phyloP scores from a whole-genome alignment of 2,113 vertebrate genomes.

The Carassius auratus region DNA sequence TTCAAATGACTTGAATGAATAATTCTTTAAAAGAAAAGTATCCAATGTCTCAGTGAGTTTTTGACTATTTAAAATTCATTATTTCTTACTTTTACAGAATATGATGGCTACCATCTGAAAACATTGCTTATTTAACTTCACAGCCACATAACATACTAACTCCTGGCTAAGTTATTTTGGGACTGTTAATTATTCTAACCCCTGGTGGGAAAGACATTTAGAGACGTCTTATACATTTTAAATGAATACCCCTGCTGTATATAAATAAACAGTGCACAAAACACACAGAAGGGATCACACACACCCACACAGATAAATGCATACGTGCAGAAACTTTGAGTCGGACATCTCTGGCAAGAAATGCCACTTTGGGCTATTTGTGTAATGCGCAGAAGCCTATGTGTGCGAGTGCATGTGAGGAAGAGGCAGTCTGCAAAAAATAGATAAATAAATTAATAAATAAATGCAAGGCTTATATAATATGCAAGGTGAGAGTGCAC shows the following conservation, averaged over 20 bases:
- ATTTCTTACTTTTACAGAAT: neutral
- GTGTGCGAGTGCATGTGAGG: slow-evolving; percentile 18
- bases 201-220: neutral
- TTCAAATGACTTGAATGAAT: neutral
- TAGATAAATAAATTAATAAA: slow-evolving; percentile 34
- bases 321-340: slow-evolving; percentile 4
- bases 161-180: neutral
- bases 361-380: slow-evolving; percentile 36
- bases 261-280: slow-evolving; percentile 1
- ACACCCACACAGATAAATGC: slow-evolving; percentile 28
- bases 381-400: slow-evolving; percentile 15
- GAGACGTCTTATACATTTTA: slow-evolving; percentile 4
- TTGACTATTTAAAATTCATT: neutral
- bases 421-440: slow-evolving; percentile 25
- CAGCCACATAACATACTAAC: neutral
- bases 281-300: neutral
- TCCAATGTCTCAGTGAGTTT: neutral
- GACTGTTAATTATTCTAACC: neutral
- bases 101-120: neutral
- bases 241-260: neutral
- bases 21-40: neutral
- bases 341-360: slow-evolving; percentile 18
- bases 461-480: slow-evolving; percentile 44
- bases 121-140: neutral
- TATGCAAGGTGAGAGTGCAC: slow-evolving; percentile 42